A percentile compares a stretch with the other conserved stretches of the same genome.
These are phyloP conservation scores for Dendroctonus ponderosae DNA, from an alignment of 1,140 invertebrate species.

Conservation along the genomic window DNA sequence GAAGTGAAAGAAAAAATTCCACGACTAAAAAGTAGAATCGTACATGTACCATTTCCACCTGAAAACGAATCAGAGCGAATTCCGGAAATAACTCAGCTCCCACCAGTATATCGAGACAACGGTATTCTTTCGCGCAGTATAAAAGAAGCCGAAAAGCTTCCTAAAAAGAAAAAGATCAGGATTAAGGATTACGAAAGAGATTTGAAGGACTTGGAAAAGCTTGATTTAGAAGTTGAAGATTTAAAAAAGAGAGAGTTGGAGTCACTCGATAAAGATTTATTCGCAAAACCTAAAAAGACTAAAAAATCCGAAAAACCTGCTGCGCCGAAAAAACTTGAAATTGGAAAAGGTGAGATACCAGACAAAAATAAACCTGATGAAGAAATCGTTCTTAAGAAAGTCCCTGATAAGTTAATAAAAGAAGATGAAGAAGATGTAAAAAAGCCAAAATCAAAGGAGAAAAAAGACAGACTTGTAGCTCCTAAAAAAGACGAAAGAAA, in stretches of 20 bases:
- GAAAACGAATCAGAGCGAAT: slow-evolving; percentile 50
- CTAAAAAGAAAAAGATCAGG: slow-evolving; percentile 54
- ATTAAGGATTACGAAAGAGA: slow-evolving; percentile 60
- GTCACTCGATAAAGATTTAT: slow-evolving; percentile 46
- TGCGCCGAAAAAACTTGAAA: slow-evolving; percentile 50
- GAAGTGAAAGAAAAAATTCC: slow-evolving; percentile 58
- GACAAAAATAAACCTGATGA: slow-evolving; percentile 42
- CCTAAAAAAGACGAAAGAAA: slow-evolving; percentile 42
- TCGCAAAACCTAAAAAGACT: slow-evolving; percentile 44
- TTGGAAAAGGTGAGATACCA: slow-evolving; percentile 57
- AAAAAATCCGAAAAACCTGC: slow-evolving; percentile 44
- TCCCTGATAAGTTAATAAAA: slow-evolving; percentile 36
- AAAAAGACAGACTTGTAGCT: slow-evolving; percentile 39
- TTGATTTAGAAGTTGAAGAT: slow-evolving; percentile 57
- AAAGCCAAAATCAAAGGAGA: slow-evolving; percentile 28
- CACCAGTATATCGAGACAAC: slow-evolving; percentile 57
- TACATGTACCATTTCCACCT: slow-evolving; percentile 61
- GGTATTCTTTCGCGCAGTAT: slow-evolving; percentile 69
- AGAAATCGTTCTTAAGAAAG: slow-evolving; percentile 41
- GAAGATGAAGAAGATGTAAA: slow-evolving; percentile 35
- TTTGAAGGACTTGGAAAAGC: slow-evolving; percentile 61
- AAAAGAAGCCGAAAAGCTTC: slow-evolving; percentile 64
- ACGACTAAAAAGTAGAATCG: slow-evolving; percentile 66
- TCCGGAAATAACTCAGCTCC: slow-evolving; percentile 55
- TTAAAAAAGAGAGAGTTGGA: slow-evolving; percentile 52